Evolutionary conservation across 1,140 invertebrate genomes (phyloP), one percentile per base, ranked within the genome.

Genomic region (Tetramorium simillimum): DNA sequence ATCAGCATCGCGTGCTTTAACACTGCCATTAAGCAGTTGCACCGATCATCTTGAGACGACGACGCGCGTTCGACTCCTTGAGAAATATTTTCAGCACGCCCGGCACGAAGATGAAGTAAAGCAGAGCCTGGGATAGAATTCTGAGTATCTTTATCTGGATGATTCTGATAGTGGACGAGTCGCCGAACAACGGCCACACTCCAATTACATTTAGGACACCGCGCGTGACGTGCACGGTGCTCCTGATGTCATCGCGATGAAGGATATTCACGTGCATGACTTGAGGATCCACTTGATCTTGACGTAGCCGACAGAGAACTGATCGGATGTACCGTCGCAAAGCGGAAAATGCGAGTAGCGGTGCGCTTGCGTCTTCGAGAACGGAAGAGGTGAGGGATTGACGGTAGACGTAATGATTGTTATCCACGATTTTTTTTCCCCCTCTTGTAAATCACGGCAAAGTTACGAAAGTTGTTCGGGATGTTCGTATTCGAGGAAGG

Each of bases 1-100:
- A 93, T 56, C 0, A 94, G 37, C 1, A 75, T 89, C 1, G 60
- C 85, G 58, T 93, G 93, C 24, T 94, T 94, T 18, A 84, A 14
- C 5, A 93, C 53, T 0, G 90, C 88, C 81, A 92, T 92, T 0
- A 89, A 12, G n/a, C 87, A 89, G 56, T 92, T 93, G 33, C 90
- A 89, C 92, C 92, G 0, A 92, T 78, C 2, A 93, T 56, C 33
- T 92, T 93, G 18, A 94, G 33, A 14, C 82, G 88, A 0, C 87
- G 78, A 21, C 40, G 46, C 1, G 28, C 3, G 7, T 53, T 82
- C 0, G 46, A 49, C n/a, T 86, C 84, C 16, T 49, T 69, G 0
- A 82, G 3, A 0, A 90, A 77, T 2, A 86, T 62, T 28, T 65
- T 28, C 1, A 88, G 10, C 0, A 88, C 0, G 0, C 77, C 53